These are phyloP conservation scores for Hemitrygon akajei DNA, from an alignment of 2,797 vertebrate genomes.

Conservation along the genomic window DNA sequence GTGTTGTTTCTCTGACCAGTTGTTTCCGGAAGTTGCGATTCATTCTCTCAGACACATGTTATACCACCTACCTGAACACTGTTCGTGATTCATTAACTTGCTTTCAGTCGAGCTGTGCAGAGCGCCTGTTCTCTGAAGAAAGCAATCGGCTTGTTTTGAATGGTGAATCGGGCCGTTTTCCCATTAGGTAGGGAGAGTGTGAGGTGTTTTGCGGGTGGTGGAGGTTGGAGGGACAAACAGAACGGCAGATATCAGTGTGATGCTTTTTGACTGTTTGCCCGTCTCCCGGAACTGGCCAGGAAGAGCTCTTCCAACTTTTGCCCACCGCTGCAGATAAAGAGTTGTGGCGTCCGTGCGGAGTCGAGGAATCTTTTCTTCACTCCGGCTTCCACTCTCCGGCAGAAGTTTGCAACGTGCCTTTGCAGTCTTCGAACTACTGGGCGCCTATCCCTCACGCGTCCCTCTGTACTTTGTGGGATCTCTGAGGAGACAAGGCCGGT, in stretches of 20 bases:
- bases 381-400: neutral
- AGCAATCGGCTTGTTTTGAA: neutral
- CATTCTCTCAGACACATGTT: neutral
- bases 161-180: neutral
- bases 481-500: neutral
- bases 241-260: too few species aligned
- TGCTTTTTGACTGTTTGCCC: neutral
- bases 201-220: neutral
- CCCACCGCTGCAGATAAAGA: neutral
- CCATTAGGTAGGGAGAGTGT: neutral
- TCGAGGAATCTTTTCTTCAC: neutral
- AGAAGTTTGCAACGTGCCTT: neutral
- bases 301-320: neutral
- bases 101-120: neutral
- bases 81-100: neutral
- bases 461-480: neutral
- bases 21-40: conserved; percentile 1
- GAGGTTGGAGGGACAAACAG: neutral
- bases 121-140: neutral
- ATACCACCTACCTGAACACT: neutral
- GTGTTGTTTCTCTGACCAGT: neutral
- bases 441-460: neutral
- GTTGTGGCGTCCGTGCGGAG: neutral
- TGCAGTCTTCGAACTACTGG: neutral
- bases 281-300: neutral